Base-by-base conservation (phyloP, 2,797 vertebrate genomes). In the Chelmon rostratus region DNA sequence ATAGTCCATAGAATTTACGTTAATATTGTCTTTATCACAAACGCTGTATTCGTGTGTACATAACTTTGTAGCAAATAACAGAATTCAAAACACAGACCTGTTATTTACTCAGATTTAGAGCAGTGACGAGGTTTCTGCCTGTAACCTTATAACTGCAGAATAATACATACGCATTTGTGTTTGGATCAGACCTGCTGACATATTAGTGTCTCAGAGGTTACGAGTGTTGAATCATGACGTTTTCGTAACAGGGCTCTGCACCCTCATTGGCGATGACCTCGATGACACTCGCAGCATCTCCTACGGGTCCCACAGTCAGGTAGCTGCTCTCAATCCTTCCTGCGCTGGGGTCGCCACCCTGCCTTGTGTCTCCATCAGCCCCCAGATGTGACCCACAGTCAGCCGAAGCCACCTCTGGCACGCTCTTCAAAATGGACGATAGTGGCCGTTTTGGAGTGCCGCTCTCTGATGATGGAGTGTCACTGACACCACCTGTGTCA, bases 181-280 rank as follows among this genome's bases (percentile, higher is more conserved):
- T 67, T 70, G 38, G 21, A 53, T 82, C 68, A 86, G 74, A 69
- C 80, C 79, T 54, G 69, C 83, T 86, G 78, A 78, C 38, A 3
- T 11, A 1, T 38, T 11, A 8, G 38, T 15, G 11, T 69, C 33
- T 76, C 65, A 53, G 67, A 81, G 33, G 68, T 93, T 82, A 93
- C 13, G 67, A 91, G 12, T 89, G 80, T 63, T 87, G 85, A 28
- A 95, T 85, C 58, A 92, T 57, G 80, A 96, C 78, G 25, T 96
- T 96, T 88, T 96, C 95, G 68, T 96, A 96, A 84, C 92, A 94
- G 38, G 95, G 95, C 76, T 93, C 95, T 1, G 79, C 91, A 8
- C 81, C 85, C 38, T 93, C 75, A 21, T 94, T 94, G 78, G 87
- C 42, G 40, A 92, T 92, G 73, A 94, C 78, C 68, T 95, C 91